Evolutionary conservation across 2,888 invertebrate species (phyloP).

Genomic region (Caenorhabditis panamensis): DNA sequence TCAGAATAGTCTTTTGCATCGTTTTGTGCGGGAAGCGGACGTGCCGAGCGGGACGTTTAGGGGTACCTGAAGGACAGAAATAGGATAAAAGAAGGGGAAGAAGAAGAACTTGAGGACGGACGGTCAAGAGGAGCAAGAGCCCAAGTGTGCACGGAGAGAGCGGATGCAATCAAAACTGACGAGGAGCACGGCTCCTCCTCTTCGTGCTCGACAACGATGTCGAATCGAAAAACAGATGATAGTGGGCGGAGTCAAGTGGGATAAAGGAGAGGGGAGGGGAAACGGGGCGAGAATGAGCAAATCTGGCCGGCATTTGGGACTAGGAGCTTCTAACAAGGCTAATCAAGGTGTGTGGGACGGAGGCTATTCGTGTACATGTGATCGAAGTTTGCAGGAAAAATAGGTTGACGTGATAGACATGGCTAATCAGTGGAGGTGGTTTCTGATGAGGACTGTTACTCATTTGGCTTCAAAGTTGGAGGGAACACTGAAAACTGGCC

Average conservation of each 20-base stretch:
- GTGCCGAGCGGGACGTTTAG: conserved; percentile 37
- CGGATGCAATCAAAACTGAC: conserved; percentile 28
- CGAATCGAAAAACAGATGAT: conserved; percentile 33
- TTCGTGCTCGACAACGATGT: conserved; percentile 2
- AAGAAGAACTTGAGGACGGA: conserved; percentile 17
- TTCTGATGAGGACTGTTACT: too few species aligned
- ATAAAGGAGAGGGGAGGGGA: too few species aligned
- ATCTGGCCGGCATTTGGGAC: conserved; percentile 11
- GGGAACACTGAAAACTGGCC: too few species aligned
- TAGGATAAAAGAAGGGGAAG: conserved; percentile 24
- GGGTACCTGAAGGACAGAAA: too few species aligned
- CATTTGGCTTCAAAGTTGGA: too few species aligned
- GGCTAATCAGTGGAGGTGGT: too few species aligned
- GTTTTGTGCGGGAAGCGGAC: conserved; percentile 17
- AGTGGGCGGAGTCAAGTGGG: conserved; percentile 19
- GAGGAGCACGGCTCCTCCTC: background rate
- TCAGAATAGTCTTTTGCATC: conserved; percentile 42
- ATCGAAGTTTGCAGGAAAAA: background rate
- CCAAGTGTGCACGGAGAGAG: background rate
- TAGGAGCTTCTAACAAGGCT: conserved; percentile 24
- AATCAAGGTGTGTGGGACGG: background rate
- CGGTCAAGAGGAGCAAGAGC: conserved; percentile 8
- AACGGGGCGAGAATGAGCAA: too few species aligned
- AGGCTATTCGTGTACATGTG: background rate
- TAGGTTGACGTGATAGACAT: background rate